phyloP scores from a whole-genome alignment of 1,140 invertebrate species.

The Rhynchophorus ferrugineus region DNA sequence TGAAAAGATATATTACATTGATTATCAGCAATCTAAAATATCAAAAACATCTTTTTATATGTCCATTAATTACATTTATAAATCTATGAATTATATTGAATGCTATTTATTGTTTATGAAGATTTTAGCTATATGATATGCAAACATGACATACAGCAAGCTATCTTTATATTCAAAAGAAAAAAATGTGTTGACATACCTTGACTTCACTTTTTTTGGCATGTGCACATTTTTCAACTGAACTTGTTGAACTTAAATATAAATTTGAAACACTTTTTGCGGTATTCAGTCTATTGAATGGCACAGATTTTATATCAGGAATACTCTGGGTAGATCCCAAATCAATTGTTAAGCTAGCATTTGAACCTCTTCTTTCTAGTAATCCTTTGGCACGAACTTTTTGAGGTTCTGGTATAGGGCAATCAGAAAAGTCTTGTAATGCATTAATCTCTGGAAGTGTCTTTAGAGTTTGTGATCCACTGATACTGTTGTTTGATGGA shows the following conservation, averaged over 20 bases:
- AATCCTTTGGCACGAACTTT: constrained; percentile 52
- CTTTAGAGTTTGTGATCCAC: constrained; percentile 45
- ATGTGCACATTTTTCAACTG: constrained; percentile 28
- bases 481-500: constrained; percentile 40
- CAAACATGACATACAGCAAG: no score
- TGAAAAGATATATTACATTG: no score
- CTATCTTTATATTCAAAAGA: no score
- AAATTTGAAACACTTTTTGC: constrained; percentile 38
- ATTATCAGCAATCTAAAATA: no score
- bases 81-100: no score
- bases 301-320: constrained; percentile 23
- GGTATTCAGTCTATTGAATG: constrained; percentile 31
- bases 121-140: no score
- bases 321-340: constrained; percentile 35
- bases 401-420: constrained; percentile 43
- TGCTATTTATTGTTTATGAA: no score
- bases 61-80: no score
- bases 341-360: constrained; percentile 70
- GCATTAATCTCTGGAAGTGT: constrained; percentile 59
- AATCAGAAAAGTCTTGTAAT: constrained; percentile 51
- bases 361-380: constrained; percentile 73
- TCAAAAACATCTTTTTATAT: no score
- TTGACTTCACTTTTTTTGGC: constrained; percentile 22
- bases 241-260: constrained; percentile 31
- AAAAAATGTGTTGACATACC: no score